Base-by-base conservation (phyloP, 1,140 invertebrate species). In the Popillia japonica region DNA sequence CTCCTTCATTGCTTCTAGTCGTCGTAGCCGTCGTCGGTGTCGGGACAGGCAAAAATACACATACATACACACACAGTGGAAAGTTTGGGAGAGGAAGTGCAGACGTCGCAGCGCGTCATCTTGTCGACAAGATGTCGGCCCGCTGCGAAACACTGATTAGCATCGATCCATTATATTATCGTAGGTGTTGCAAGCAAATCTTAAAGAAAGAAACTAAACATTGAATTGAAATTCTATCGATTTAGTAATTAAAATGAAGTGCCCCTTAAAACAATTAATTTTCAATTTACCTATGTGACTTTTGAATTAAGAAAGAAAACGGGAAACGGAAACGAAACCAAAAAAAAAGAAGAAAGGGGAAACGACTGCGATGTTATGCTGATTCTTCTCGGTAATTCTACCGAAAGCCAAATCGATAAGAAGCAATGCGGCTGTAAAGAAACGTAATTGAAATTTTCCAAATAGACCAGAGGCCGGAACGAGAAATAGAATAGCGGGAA, bases 391-490 rank as follows among this genome's bases (percentile, higher is more conserved):
- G 61, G 61, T 68, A 27, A 68, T 68, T 68, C 61, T 68, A 68
- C 61, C 61, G 61, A 68, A 68, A 68, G 22, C 22, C 27, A 68
- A 68, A 68, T 68, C 61, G 61, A 68, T 68, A 68, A 68, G 61
- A 68, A 22, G 22, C 20, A 68, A 68, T 22, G 61, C 61, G 61
- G 61, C 61, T 68, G 61, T 68, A 68, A 68, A 22, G 22, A 68
- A 68, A 68, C 61, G 61, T 68, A 68, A 68, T 68, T 68, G 61
- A 68, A 68, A 68, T 68, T 68, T 68, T 68, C 61, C 61, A 68
- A 68, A 68, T 68, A 68, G 61, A 68, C 61, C 61, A 10, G 27
- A 34, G 40, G 41, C 40, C 41, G 40, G 74, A 75, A 75, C 48
- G 74, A 55, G 41, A 75, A 75, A 44, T 27, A 55, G 74, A 14